Evolutionary conservation across 2,797 vertebrate species (phyloP).

Genomic region (Characodon lateralis): DNA sequence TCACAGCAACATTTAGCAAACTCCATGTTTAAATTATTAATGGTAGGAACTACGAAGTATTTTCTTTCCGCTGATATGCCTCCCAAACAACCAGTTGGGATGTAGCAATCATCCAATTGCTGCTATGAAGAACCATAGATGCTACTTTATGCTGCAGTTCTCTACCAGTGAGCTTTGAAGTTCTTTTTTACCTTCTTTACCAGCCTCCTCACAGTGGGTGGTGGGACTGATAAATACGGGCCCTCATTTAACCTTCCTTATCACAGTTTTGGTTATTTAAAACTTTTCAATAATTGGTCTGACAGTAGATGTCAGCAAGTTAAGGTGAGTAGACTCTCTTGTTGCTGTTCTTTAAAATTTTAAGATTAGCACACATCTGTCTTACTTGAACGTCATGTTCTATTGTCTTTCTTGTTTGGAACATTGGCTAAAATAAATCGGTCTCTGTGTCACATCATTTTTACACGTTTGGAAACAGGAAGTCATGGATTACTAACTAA

Average conservation of each 20-base stretch:
- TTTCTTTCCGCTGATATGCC: neutral
- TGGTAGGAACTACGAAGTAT: neutral
- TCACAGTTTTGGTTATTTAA: neutral
- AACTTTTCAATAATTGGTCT: neutral
- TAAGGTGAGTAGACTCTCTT: neutral
- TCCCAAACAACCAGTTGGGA: neutral
- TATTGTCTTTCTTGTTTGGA: no score
- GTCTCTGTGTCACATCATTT: no score
- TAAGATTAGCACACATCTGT: no score
- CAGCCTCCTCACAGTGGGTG: neutral
- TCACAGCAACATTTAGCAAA: neutral
- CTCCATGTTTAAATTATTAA: neutral
- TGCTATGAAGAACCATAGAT: neutral
- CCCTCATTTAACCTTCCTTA: neutral
- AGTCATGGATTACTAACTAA: no score
- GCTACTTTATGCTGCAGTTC: neutral
- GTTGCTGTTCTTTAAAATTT: neutral
- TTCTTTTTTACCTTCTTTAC: neutral
- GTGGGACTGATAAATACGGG: neutral
- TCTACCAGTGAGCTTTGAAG: neutral
- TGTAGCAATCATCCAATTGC: neutral
- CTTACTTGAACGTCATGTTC: no score
- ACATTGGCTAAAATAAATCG: no score
- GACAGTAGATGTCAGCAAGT: neutral
- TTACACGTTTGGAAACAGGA: no score